Conservation (phyloP, 2,888 invertebrate species). For the Leptogaster cylindrica region DNA sequence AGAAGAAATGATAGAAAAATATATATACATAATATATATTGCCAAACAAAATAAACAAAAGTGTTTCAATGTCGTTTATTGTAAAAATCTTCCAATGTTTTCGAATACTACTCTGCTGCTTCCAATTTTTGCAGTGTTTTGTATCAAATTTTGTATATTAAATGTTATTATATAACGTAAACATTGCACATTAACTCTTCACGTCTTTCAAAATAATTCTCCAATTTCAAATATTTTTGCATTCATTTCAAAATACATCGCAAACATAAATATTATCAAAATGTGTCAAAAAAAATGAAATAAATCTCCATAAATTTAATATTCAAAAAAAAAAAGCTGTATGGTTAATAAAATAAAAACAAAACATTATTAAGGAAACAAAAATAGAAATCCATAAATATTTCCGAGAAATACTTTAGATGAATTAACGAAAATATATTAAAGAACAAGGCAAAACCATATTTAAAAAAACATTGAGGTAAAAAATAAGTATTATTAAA, state of each 20-base stretch:
- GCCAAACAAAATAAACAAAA: conserved; percentile 4
- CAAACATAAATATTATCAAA: not conserved
- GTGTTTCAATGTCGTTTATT: not conserved
- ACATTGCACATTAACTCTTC: conserved; percentile 20
- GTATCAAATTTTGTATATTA: conserved; percentile 1
- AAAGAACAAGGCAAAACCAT: conserved; percentile 20
- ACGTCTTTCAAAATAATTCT: conserved; percentile 17
- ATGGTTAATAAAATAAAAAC: conserved; percentile 38
- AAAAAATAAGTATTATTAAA: conserved; percentile 49
- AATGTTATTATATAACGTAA: not conserved
- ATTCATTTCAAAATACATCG: conserved; percentile 6
- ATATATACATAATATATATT: too few relatives aligned
- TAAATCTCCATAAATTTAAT: conserved; percentile 47
- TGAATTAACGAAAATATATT: conserved; percentile 19
- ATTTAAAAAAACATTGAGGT: conserved; percentile 23
- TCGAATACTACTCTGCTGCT: not conserved
- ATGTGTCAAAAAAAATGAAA: conserved; percentile 24
- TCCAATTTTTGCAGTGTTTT: not conserved
- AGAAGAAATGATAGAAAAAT: too few relatives aligned
- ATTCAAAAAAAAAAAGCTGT: conserved; percentile 34
- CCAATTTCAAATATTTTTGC: not conserved
- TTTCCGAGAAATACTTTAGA: conserved; percentile 30
- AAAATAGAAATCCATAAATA: conserved; percentile 28
- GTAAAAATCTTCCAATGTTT: conserved; percentile 1
- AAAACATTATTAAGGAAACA: conserved; percentile 11